Base-by-base conservation (phyloP, 2,113 vertebrate species). In the Himantopus leucocephalus region DNA sequence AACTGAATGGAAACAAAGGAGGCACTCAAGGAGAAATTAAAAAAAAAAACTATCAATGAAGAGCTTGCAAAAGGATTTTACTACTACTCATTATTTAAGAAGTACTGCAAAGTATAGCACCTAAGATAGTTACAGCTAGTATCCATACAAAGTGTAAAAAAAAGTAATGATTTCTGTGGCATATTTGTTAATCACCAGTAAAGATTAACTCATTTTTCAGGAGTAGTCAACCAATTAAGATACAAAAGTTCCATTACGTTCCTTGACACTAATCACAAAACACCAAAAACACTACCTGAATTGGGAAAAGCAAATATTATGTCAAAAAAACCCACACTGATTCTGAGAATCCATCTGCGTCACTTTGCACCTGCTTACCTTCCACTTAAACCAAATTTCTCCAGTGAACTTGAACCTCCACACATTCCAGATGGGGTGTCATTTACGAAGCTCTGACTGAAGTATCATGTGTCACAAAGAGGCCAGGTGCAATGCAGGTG, bases 311-410 rank as follows among this genome's bases (percentile, higher is more conserved):
- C 5, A 78, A 92, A 70, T 50, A 50, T 10, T 17, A 11, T 2
- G 3, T 53, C 43, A 81, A 53, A 74, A 74, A 48, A 10, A 0
- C 0, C 12, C 27, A 34, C 0, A 0, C 15, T 32, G 41, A 60
- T 48, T 72, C 35, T 39, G 21, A 85, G 19, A 68, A n/a, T 8
- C 37, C 12, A 17, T 29, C 22, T 77, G 52, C n/a, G 22, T 58
- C 3, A 1, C 19, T 48, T 56, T 22, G 5, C 56, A 30, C 23
- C 35, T 64, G 47, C 34, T 56, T 22, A 56, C 26, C n/a, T 75
- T 68, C 26, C 26, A 64, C 30, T 50, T 60, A 37, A 45, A 39
- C 14, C 32, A 55, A 1, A 7, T 37, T 60, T 45, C 73, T 27
- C 10, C 41, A 72, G 41, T 8, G 15, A 79, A 45, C 6, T 9